Conservation (phyloP, 1,140 invertebrate genomes). For the Drosophila hydei region DNA sequence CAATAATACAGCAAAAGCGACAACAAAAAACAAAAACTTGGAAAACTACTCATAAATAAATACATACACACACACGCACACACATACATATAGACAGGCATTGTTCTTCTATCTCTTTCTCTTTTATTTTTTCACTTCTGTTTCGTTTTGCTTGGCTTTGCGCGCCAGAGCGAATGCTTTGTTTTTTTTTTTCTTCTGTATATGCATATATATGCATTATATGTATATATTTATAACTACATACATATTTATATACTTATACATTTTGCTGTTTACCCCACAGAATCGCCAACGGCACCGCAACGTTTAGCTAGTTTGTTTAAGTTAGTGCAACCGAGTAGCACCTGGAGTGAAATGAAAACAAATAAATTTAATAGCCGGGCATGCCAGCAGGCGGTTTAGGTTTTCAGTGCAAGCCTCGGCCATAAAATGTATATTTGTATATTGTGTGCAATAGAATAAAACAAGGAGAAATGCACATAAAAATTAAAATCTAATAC, state of each 20-base stretch:
- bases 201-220: constrained; percentile 8
- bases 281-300: constrained; percentile 24
- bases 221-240: no score
- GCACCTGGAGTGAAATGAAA: constrained; percentile 43
- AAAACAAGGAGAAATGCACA: background rate
- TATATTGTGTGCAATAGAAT: constrained; percentile 3
- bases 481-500: background rate
- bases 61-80: constrained; percentile 17
- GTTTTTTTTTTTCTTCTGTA: constrained; percentile 30
- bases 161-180: constrained; percentile 51
- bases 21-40: constrained; percentile 30
- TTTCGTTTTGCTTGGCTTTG: constrained; percentile 74
- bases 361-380: constrained; percentile 37
- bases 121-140: constrained; percentile 27
- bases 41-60: constrained; percentile 78
- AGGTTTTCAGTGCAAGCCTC: background rate
- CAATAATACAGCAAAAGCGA: constrained; percentile 12
- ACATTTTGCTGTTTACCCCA: constrained; percentile 44
- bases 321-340: constrained; percentile 27
- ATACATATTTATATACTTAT: constrained; percentile 1
- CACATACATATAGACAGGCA: constrained; percentile 25
- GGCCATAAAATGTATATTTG: constrained; percentile 1
- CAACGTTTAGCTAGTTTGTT: constrained; percentile 35
- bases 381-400: constrained; percentile 13
- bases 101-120: constrained; percentile 59